Evolutionary conservation across 2,888 invertebrate species (phyloP), one percentile per base, ranked within the genome.

Genomic region (Conus canariensis): DNA sequence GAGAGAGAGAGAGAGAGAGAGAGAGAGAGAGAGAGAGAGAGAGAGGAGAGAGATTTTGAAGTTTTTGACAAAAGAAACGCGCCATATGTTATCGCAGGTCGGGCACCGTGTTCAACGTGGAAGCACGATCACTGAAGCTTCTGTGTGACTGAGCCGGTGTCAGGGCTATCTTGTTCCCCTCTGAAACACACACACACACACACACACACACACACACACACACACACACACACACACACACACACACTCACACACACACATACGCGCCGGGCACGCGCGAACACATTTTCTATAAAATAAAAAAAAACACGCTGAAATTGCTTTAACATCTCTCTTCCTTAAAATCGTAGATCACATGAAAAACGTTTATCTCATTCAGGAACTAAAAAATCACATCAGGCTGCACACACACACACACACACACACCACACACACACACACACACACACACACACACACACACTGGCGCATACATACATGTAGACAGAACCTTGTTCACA

Each of bases 11-110:
- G 74, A 74, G 83, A 83, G 83, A 83, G 83, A 83, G 83, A 83
- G 83, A 83, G 45, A n/a, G 83, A 83, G 58, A 83, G 83, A 58
- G 58, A 83, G 82, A 82, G 56, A 82, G 82, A 82, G 82, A 82
- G 58, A 56, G 83, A 83, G 58, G 58, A 58, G 83, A 22, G 8
- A 82, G 16, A 30, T 30, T 45, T 82, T 14, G 14, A 22, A 58
- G 56, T 58, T 56, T 83, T 56, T 83, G 83, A 83, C 9, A n/a
- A 58, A 58, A 56, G 58, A 58, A 58, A 22, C 0, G 1, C 30
- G 30, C 77, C 77, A 30, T 80, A 80, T 64, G 10, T 30, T 30
- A 10, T 74, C 77, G 9, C 30, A 22, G 77, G 30, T 14, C 14
- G 10, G 77, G 30, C 77, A 80, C 30, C 77, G 14, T 80, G 30